These are phyloP conservation scores for Incurvaria masculella DNA, from an alignment of 2,888 invertebrate species.

Conservation along the genomic window DNA sequence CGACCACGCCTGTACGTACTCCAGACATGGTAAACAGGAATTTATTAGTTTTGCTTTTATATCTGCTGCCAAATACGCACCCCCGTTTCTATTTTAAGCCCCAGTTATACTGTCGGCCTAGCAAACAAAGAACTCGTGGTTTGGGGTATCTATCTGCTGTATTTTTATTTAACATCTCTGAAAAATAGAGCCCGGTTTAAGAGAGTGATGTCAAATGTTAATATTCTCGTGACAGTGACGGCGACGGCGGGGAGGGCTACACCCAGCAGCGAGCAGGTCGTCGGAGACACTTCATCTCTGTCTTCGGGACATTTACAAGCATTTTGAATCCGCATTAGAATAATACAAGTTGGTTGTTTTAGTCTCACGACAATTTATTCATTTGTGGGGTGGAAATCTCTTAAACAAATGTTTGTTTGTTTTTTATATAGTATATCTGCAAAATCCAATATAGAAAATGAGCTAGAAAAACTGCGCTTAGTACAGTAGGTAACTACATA, in stretches of 20 bases:
- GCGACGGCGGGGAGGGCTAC: background rate
- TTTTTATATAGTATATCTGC: too few relatives aligned
- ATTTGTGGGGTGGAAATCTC: conserved; percentile 13
- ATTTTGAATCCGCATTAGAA: background rate
- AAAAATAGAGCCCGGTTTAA: background rate
- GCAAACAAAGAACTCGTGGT: background rate
- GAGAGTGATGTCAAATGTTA: background rate
- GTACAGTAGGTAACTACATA: too few relatives aligned
- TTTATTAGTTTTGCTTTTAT: background rate
- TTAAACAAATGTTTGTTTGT: conserved; percentile 5
- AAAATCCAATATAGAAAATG: too few relatives aligned
- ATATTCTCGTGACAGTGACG: background rate
- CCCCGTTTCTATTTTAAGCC: background rate
- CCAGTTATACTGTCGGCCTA: background rate
- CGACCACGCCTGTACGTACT: too few relatives aligned
- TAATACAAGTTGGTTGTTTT: too few relatives aligned
- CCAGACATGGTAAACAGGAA: too few relatives aligned
- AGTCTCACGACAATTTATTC: too few relatives aligned
- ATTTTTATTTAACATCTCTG: too few relatives aligned
- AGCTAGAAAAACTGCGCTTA: too few relatives aligned
- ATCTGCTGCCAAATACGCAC: background rate
- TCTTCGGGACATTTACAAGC: background rate
- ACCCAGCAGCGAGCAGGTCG: background rate
- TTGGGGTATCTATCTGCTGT: background rate
- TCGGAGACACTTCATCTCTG: background rate